Conservation (phyloP, 2,113 vertebrate species). For the Vombatus ursinus region DNA sequence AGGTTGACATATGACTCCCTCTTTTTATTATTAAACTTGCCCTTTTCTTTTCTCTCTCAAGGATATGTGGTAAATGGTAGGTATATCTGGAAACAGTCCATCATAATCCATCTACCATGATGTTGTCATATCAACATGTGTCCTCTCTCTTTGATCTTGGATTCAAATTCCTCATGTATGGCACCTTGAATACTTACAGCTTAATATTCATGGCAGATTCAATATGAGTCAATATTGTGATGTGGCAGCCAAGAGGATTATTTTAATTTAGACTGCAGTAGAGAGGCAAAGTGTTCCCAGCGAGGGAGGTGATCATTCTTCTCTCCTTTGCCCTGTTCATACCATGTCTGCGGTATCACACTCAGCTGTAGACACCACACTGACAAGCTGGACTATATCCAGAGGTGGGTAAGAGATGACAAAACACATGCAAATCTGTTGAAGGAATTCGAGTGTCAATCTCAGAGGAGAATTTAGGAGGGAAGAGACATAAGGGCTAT, state of each 20-base stretch:
- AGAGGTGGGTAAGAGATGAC: not conserved
- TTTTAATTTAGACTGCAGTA: not conserved
- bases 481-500: not conserved
- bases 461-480: not conserved
- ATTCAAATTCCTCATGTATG: slow-evolving; percentile 24
- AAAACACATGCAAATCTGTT: not conserved
- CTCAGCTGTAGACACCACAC: not conserved
- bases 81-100: not conserved
- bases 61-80: not conserved
- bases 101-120: not conserved
- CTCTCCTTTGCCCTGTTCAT: not conserved
- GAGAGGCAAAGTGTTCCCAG: not conserved
- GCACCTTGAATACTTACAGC: not conserved
- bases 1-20: not conserved
- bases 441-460: not conserved
- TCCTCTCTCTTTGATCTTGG: slow-evolving; percentile 12
- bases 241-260: not conserved
- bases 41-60: not conserved
- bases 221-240: not conserved
- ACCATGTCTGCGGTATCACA: not conserved
- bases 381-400: not conserved
- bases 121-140: not conserved
- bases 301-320: not conserved
- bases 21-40: not conserved
- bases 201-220: not conserved